A percentile compares a stretch with the other conserved stretches of the same genome.
Evolutionary conservation across 2,797 vertebrate species (phyloP).

Genomic region (Aplochiton taeniatus): DNA sequence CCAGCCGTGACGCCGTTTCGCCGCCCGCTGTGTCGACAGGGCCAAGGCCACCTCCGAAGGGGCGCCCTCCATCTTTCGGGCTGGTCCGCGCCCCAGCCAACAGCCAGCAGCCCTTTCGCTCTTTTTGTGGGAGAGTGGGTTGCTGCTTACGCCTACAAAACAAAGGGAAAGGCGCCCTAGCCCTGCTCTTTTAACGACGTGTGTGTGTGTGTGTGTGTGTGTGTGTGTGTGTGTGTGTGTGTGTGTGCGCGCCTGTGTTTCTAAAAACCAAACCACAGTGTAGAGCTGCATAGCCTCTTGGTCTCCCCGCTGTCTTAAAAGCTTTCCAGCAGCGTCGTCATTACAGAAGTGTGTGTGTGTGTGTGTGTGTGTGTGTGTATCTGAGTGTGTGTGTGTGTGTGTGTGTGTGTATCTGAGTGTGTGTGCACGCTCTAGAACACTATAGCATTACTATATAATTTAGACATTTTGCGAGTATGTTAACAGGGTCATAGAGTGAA

Average conservation of each 20-base stretch:
- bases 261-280: background rate
- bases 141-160: no score
- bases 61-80: no score
- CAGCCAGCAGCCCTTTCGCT: no score
- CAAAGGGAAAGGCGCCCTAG: no score
- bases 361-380: background rate
- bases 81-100: no score
- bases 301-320: slow-evolving; percentile 15
- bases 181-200: no score
- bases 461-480: background rate
- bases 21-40: no score
- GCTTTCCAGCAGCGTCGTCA: slow-evolving; percentile 11
- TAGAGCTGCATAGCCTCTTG: background rate
- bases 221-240: background rate
- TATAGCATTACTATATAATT: no score
- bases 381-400: background rate
- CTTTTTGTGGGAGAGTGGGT: no score
- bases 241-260: background rate
- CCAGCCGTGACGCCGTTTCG: no score
- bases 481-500: background rate
- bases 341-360: slow-evolving; percentile 16
- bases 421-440: background rate
- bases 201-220: background rate
- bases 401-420: background rate
- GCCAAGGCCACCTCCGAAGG: no score